Evolutionary conservation across 1,140 invertebrate species (phyloP).

Genomic region (Spodoptera litura): DNA sequence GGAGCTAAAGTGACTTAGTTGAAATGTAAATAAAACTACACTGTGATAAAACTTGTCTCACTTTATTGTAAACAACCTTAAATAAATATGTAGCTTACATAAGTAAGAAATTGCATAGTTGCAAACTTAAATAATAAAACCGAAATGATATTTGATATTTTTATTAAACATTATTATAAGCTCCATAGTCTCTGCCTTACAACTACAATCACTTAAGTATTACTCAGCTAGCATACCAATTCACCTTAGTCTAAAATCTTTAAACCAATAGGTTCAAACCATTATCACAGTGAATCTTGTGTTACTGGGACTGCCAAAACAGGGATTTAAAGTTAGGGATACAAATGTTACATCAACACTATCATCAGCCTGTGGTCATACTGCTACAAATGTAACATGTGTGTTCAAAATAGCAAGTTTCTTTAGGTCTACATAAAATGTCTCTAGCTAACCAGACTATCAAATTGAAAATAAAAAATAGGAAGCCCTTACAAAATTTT

Average conservation of each 20-base stretch:
- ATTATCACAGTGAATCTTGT: constrained; percentile 57
- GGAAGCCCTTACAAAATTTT: no score
- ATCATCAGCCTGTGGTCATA: no score
- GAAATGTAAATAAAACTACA: constrained; percentile 17
- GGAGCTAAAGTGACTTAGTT: constrained; percentile 77
- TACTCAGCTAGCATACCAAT: constrained; percentile 27
- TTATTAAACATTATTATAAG: constrained; percentile 47
- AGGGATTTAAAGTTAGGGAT: neutral
- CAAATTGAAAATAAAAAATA: no score
- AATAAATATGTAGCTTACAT: constrained; percentile 12
- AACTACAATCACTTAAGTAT: constrained; percentile 36
- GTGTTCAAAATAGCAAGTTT: no score
- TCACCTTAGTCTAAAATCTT: constrained; percentile 36
- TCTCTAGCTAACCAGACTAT: no score
- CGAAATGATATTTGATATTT: constrained; percentile 16
- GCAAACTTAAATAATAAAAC: constrained; percentile 26
- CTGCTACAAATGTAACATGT: neutral
- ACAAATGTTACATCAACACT: no score
- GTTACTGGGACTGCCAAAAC: constrained; percentile 3
- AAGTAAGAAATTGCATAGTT: constrained; percentile 6
- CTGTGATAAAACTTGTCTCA: constrained; percentile 37
- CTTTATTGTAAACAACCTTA: constrained; percentile 34
- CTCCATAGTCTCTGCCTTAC: constrained; percentile 39
- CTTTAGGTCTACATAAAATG: no score
- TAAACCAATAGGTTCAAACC: constrained; percentile 47